Conservation (phyloP, 35 echinoderm and acorn worm species). For the Patiria miniata region DNA sequence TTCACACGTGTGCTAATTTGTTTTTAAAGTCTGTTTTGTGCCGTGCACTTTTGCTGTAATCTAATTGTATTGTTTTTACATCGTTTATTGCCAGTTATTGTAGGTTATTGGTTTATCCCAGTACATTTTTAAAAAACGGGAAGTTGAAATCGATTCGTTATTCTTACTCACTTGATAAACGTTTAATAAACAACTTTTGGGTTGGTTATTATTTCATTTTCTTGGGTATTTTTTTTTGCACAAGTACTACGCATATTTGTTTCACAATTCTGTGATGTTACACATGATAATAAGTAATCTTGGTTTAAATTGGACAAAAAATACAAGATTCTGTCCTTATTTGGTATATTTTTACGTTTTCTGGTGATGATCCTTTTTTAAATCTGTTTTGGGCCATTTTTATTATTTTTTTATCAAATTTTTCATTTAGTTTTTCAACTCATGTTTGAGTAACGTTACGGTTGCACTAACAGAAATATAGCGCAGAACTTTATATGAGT, state of each 20-base stretch:
- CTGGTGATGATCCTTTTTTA: background rate
- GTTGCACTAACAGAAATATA: too few relatives aligned
- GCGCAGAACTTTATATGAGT: too few relatives aligned
- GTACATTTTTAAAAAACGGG: background rate
- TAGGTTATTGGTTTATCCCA: background rate
- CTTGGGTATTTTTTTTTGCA: background rate
- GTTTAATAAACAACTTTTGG: too few relatives aligned
- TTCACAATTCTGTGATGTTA: too few relatives aligned
- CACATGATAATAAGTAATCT: too few relatives aligned
- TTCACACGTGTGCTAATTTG: background rate
- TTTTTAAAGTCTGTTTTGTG: background rate
- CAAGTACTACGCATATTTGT: constrained; percentile 8
- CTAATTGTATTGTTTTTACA: background rate
- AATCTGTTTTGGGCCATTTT: background rate
- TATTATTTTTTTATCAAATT: background rate
- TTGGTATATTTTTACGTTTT: too few relatives aligned
- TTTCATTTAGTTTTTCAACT: background rate
- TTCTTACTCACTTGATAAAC: background rate
- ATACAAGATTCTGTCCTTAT: too few relatives aligned
- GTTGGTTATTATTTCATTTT: too few relatives aligned
- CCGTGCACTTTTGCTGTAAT: too few relatives aligned
- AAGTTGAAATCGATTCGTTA: background rate
- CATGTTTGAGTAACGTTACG: too few relatives aligned
- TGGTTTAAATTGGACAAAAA: too few relatives aligned
- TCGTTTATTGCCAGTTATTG: background rate